phyloP scores from a whole-genome alignment of 1,140 invertebrate species.

The Arion vulgaris region DNA sequence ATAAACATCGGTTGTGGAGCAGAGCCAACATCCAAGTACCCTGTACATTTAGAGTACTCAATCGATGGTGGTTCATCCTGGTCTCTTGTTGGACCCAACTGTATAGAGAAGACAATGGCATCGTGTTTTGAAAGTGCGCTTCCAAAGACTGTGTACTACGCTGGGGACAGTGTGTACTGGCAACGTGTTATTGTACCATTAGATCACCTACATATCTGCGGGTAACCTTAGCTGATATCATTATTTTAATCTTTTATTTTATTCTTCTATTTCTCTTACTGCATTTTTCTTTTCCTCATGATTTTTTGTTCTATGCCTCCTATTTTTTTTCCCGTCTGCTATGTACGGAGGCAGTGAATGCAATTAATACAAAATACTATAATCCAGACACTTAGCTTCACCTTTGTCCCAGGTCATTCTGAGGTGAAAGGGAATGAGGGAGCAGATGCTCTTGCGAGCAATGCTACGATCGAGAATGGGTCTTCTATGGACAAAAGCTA shows the following conservation, averaged over 20 bases:
- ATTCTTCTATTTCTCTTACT: not conserved
- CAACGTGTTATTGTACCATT: constrained; percentile 70
- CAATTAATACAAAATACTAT: too few species aligned
- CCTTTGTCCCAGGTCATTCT: too few species aligned
- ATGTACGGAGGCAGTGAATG: too few species aligned
- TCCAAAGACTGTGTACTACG: constrained; percentile 70
- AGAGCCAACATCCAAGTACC: constrained; percentile 65
- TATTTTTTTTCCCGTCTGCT: too few species aligned
- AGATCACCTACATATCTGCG: constrained; percentile 70
- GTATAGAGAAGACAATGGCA: constrained; percentile 54
- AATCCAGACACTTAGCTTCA: too few species aligned
- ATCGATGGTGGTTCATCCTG: constrained; percentile 71
- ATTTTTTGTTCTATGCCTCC: not conserved
- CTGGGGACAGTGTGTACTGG: constrained; percentile 70
- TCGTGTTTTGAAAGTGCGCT: constrained; percentile 59
- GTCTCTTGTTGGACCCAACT: constrained; percentile 65
- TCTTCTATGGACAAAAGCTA: too few species aligned
- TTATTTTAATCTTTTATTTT: not conserved
- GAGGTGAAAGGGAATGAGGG: too few species aligned
- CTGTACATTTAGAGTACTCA: constrained; percentile 72
- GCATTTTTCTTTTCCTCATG: not conserved
- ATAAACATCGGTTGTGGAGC: constrained; percentile 74
- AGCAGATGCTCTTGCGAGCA: too few species aligned
- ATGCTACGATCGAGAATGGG: too few species aligned
- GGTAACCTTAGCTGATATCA: constrained; percentile 55